Evolutionary conservation across 2,113 vertebrate genomes (phyloP).

Genomic region (Poeciliopsis retropinna): DNA sequence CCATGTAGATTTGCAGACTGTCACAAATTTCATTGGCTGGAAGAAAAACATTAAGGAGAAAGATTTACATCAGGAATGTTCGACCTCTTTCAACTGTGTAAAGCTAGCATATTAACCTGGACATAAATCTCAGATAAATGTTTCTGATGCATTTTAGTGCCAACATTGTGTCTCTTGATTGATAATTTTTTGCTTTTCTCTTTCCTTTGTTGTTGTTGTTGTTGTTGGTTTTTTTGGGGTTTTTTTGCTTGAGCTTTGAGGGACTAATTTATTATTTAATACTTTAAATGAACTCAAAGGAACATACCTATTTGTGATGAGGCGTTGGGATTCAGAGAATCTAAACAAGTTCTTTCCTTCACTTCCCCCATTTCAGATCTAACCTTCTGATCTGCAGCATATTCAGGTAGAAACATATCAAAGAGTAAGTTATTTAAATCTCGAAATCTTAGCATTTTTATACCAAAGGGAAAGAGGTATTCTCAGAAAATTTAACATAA

Average conservation of each 20-base stretch:
- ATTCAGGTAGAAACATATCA: constrained; percentile 2
- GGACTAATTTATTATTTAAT: no score
- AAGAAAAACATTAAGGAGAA: constrained; percentile 1
- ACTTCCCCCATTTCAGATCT: constrained; percentile 51
- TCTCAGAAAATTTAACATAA: background rate
- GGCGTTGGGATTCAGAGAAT: background rate
- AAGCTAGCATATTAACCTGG: no score
- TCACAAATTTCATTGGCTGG: constrained; percentile 49
- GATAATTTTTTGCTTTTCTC: no score
- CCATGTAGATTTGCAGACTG: constrained; percentile 83
- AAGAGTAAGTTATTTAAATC: background rate
- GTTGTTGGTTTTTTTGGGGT: no score
- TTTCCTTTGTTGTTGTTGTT: no score
- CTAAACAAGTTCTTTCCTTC: background rate
- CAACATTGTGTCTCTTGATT: no score
- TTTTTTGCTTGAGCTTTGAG: no score
- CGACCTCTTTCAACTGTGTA: no score
- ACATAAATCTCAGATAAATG: no score
- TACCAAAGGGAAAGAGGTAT: no score
- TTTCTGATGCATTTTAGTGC: no score
- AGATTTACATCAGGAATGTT: no score
- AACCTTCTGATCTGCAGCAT: background rate
- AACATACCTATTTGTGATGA: constrained; percentile 38
- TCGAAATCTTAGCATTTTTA: background rate
- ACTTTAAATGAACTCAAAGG: background rate